Conservation (phyloP, 2,113 vertebrate species). For the Picathartes gymnocephalus region DNA sequence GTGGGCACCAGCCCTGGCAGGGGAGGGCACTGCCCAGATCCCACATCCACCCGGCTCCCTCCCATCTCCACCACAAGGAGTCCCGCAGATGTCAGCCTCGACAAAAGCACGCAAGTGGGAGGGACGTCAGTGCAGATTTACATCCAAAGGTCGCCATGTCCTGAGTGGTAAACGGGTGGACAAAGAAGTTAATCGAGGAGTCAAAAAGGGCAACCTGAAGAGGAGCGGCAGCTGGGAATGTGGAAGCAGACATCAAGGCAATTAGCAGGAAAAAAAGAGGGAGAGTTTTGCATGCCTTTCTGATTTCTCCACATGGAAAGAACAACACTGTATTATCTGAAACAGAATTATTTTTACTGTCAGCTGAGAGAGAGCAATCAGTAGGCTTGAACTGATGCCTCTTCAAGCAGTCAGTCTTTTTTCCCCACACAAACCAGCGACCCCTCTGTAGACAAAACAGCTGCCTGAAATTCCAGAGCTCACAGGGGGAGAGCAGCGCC, state of each 20-base stretch:
- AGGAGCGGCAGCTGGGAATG: constrained; percentile 43
- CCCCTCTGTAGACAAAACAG: background rate
- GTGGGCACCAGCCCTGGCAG: background rate
- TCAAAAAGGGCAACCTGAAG: constrained; percentile 58
- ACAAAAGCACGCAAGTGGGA: background rate
- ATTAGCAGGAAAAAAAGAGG: constrained; percentile 3
- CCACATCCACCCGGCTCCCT: background rate
- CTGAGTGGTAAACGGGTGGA: constrained; percentile 51
- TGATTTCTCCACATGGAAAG: constrained; percentile 33
- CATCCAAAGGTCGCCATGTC: constrained; percentile 47
- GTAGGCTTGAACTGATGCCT: background rate
- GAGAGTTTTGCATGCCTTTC: constrained; percentile 18
- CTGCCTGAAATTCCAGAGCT: background rate
- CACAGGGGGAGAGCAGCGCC: background rate
- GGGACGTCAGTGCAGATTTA: constrained; percentile 9
- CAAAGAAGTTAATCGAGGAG: constrained; percentile 61
- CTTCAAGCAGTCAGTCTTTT: background rate
- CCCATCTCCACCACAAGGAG: background rate
- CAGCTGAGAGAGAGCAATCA: background rate
- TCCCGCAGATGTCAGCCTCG: background rate
- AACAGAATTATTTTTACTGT: constrained; percentile 8
- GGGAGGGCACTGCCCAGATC: background rate
- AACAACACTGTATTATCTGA: background rate
- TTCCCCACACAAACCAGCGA: background rate
- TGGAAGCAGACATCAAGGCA: constrained; percentile 34